Base-by-base conservation (phyloP, 2,888 invertebrate genomes). In the Plagodis dolabraria region DNA sequence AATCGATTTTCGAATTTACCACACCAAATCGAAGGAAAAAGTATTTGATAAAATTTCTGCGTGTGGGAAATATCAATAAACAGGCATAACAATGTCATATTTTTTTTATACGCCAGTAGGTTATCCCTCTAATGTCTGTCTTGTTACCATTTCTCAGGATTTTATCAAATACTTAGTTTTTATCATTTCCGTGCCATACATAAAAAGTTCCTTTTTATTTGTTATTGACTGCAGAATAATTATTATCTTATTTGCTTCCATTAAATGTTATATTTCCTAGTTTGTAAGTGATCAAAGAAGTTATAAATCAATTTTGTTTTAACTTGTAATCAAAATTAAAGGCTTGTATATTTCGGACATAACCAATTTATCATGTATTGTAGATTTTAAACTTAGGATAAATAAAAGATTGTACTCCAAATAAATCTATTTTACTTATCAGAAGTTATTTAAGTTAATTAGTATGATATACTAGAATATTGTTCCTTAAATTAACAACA, bases 291-390 rank as follows among this genome's bases (percentile, higher is more conserved):
- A 88, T 82, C 80, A 80, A 69, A 82, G 73, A 77, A 77, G 74
- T 68, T 65, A 57, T 55, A 83, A 89, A 90, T 89, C 88, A 87
- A 87, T 77, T 89, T 81, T 71, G 75, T 85, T 87, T 82, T 81
- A 82, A 81, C 70, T 64, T 74, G 63, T 73, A 82, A 88, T 86
- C 87, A 80, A 88, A 87, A 87, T 88, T 87, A 77, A 83, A 83
- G 83, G 76, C 86, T 80, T 91, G 85, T 91, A 88, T 91, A 89
- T 89, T 89, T 89, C 83, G 85, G 84, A 88, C 82, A 80, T 82
- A 83, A 83, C 70, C 71, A 63, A 82, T 83, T 76, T 87, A 86
- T 89, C 89, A 83, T 86, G 88, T 89, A 87, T 87, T 82, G 73
- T 83, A 84, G 81, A 78, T 81, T 83, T 78, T 82, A 80, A 71